Conservation (phyloP, 2,888 invertebrate species). For the Odontomyia ornata region DNA sequence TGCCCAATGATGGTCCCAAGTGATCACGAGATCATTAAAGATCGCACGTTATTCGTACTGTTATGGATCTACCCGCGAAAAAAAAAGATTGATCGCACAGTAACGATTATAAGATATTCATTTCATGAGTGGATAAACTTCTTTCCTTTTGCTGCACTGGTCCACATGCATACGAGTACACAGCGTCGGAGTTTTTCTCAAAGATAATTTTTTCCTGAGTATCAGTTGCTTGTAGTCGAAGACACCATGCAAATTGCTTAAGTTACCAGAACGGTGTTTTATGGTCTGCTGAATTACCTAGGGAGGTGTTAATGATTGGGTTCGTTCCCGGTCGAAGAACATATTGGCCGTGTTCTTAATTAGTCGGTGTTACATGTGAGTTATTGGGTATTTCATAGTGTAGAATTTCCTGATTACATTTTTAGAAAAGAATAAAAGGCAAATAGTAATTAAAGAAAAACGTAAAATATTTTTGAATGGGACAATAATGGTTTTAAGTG, state of each 20-base stretch:
- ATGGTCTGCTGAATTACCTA: not conserved
- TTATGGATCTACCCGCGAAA: not conserved
- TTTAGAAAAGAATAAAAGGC: too few relatives aligned
- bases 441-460: too few relatives aligned
- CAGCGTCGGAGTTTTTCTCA: not conserved
- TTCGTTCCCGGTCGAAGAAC: not conserved
- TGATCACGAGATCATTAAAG: not conserved
- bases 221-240: not conserved
- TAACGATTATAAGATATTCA: not conserved
- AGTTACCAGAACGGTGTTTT: slow-evolving; percentile 1
- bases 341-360: not conserved
- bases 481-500: too few relatives aligned
- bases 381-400: too few relatives aligned
- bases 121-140: not conserved
- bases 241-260: slow-evolving; percentile 5
- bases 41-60: not conserved
- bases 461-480: too few relatives aligned
- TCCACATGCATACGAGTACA: not conserved
- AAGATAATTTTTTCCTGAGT: not conserved
- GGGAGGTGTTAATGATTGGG: not conserved
- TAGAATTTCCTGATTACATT: too few relatives aligned
- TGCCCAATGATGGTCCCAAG: not conserved
- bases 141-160: not conserved
- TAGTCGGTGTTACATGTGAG: not conserved
- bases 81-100: not conserved